phyloP scores from a whole-genome alignment of 2,113 vertebrate genomes.

The Oceanodroma tethys region DNA sequence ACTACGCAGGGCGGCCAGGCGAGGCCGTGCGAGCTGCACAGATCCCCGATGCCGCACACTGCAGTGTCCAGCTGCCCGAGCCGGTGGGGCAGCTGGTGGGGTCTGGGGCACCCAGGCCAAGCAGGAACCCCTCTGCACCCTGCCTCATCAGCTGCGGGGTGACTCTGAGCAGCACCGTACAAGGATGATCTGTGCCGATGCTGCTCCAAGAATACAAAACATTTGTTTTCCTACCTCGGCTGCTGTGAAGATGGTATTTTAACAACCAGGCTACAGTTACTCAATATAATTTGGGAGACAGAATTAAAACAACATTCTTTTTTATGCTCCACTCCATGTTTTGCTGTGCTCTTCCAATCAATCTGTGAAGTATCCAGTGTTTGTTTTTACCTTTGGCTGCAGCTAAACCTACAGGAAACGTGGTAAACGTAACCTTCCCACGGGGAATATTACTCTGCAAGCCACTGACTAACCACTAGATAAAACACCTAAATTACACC shows the following conservation, averaged over 20 bases:
- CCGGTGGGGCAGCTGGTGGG: neutral
- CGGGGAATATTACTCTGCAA: neutral
- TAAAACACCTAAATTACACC: constrained; percentile 20
- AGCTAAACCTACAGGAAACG: constrained; percentile 38
- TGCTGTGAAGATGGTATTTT: neutral
- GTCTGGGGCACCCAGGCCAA: rapidly evolving
- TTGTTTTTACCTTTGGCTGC: constrained; percentile 22
- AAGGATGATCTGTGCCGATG: neutral
- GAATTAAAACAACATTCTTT: neutral
- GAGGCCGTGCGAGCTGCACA: neutral
- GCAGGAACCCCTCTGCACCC: neutral
- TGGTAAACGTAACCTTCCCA: constrained; percentile 20
- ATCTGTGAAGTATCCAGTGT: neutral
- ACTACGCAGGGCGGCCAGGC: neutral
- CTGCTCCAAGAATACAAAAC: neutral
- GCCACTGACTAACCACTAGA: neutral
- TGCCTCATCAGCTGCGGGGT: neutral
- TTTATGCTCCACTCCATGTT: neutral
- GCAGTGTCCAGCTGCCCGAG: neutral
- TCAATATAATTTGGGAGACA: neutral
- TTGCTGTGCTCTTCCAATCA: neutral
- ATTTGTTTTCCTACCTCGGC: neutral
- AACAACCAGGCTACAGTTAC: neutral
- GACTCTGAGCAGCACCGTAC: neutral
- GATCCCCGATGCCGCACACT: neutral